Evolutionary conservation across 1,140 invertebrate species (phyloP).

Genomic region (Cotesia chilonis): DNA sequence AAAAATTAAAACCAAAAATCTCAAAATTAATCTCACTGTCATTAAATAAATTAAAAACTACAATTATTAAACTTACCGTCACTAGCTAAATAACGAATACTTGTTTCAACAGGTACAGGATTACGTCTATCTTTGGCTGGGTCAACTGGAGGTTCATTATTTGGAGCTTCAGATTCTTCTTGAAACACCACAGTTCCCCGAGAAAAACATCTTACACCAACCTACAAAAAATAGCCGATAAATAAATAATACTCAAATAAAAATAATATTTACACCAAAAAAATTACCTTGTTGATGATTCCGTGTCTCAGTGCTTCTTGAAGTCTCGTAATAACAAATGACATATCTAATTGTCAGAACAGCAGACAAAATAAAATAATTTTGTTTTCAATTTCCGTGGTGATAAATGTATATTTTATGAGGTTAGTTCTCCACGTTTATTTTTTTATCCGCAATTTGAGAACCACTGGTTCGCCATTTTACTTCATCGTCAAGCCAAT

Average conservation of each 20-base stretch:
- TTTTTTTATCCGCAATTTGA: background rate
- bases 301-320: slow-evolving; percentile 27
- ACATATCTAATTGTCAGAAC: slow-evolving; percentile 36
- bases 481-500: background rate
- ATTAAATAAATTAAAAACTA: slow-evolving; percentile 25
- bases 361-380: slow-evolving; percentile 11
- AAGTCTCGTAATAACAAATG: slow-evolving; percentile 38
- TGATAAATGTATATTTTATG: background rate
- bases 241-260: background rate
- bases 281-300: slow-evolving; percentile 41
- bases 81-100: slow-evolving; percentile 86
- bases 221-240: slow-evolving; percentile 44
- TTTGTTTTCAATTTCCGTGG: background rate
- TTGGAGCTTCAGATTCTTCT: slow-evolving; percentile 39
- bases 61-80: slow-evolving; percentile 63
- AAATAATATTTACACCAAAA: slow-evolving; percentile 6
- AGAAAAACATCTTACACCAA: slow-evolving; percentile 44
- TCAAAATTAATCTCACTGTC: background rate
- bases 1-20: slow-evolving; percentile 42
- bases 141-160: slow-evolving; percentile 49
- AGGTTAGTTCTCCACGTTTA: background rate
- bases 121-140: slow-evolving; percentile 73
- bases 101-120: slow-evolving; percentile 79
- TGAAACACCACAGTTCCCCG: slow-evolving; percentile 30
- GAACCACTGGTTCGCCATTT: background rate